Conservation (phyloP, 2,113 vertebrate genomes). For the Cairina moschata region DNA sequence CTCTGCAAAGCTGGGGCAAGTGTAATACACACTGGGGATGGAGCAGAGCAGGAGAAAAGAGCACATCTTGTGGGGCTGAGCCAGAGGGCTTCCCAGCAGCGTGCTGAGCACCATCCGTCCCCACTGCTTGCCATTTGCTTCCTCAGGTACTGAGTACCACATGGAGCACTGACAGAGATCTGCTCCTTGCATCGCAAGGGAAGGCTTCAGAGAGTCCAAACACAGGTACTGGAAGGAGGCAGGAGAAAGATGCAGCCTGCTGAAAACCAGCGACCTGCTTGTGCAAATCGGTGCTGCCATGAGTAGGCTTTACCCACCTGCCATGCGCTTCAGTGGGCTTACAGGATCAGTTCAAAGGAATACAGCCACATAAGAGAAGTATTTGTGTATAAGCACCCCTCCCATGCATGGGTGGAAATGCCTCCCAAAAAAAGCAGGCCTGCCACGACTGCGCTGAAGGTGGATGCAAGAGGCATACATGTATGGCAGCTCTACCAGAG, state of each 20-base stretch:
- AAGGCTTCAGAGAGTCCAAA: background rate
- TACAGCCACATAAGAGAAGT: background rate
- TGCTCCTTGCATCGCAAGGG: accelerated
- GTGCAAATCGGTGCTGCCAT: background rate
- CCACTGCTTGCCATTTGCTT: background rate
- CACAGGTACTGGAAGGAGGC: background rate
- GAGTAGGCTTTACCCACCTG: background rate
- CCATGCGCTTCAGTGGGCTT: background rate
- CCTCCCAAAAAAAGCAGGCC: background rate
- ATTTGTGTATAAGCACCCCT: background rate
- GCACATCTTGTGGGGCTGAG: background rate
- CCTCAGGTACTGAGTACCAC: background rate
- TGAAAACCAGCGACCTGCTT: background rate
- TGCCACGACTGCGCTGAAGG: background rate
- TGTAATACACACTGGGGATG: constrained; percentile 65
- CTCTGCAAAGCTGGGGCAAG: constrained; percentile 71
- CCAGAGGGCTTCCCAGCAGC: background rate
- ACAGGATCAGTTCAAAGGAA: constrained; percentile 15
- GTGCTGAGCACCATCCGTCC: background rate
- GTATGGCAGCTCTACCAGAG: background rate
- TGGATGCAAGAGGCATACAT: background rate
- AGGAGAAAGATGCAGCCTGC: background rate
- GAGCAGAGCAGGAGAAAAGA: background rate
- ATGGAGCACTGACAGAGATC: background rate
- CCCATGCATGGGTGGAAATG: background rate